phyloP scores from a whole-genome alignment of 2,888 invertebrate species.

The Plebejus anna region DNA sequence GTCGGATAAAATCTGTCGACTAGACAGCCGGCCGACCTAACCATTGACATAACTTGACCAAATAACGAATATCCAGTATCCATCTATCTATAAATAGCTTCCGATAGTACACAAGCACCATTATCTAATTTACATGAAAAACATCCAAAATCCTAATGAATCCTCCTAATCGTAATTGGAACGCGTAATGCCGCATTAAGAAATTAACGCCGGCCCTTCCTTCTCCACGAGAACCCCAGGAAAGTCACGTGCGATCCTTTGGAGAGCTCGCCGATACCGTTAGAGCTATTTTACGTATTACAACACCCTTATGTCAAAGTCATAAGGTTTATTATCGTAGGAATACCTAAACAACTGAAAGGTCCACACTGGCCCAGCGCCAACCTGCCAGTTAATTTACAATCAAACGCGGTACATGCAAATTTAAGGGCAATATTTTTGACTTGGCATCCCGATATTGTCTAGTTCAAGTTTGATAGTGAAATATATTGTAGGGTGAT shows the following conservation, averaged over 20 bases:
- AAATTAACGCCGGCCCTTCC: not conserved
- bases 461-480: not conserved
- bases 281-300: conserved; percentile 40
- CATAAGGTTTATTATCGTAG: not conserved
- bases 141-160: not conserved
- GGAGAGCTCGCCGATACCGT: conserved; percentile 46
- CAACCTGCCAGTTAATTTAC: conserved; percentile 66
- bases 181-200: conserved; percentile 20
- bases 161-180: conserved; percentile 17
- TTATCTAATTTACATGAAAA: not conserved
- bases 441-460: conserved; percentile 31
- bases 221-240: conserved; percentile 23
- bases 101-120: not conserved
- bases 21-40: no score
- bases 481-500: not conserved
- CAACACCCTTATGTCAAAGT: not conserved
- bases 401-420: conserved; percentile 60
- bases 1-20: no score
- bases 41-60: no score
- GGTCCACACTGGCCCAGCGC: conserved; percentile 49
- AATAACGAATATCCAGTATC: not conserved
- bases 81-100: no score
- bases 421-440: conserved; percentile 48
- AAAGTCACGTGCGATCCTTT: conserved; percentile 34
- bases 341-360: not conserved